Evolutionary conservation across 2,797 vertebrate genomes (phyloP).

Genomic region (Eleutherodactylus coqui): DNA sequence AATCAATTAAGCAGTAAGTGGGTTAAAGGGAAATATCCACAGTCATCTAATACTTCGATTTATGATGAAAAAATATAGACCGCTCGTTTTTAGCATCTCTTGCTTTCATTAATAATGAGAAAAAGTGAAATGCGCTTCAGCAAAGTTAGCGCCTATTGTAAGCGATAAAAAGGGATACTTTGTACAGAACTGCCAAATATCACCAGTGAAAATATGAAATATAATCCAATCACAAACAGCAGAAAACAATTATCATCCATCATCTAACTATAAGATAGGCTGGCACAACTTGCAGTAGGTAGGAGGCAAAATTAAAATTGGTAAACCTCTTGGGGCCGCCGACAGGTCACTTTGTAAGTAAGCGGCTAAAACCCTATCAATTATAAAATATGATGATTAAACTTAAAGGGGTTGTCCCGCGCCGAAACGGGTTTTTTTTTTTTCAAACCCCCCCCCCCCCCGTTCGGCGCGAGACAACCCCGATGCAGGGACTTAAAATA

Average conservation of each 20-base stretch:
- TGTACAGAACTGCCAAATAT: background rate
- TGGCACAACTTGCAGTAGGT: no score
- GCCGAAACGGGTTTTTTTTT: no score
- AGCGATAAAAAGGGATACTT: background rate
- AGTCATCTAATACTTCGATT: background rate
- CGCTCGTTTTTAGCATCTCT: background rate
- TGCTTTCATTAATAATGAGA: background rate
- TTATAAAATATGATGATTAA: no score
- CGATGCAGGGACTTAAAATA: no score
- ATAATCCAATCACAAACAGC: background rate
- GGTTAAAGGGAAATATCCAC: background rate
- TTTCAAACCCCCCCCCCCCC: no score
- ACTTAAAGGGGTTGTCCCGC: no score
- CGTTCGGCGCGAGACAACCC: no score
- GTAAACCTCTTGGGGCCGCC: no score
- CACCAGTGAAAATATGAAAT: background rate
- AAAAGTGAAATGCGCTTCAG: background rate
- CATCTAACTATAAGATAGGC: no score
- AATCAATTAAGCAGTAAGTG: slow-evolving; percentile 29
- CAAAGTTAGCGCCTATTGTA: background rate
- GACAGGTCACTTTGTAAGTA: no score
- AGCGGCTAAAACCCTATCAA: no score
- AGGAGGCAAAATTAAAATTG: no score
- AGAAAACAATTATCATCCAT: background rate
- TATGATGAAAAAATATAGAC: background rate